A percentile compares a stretch with the other conserved stretches of the same genome.
These are phyloP conservation scores for Cepphus grylle DNA, from an alignment of 2,113 vertebrate species.

Conservation along the genomic window DNA sequence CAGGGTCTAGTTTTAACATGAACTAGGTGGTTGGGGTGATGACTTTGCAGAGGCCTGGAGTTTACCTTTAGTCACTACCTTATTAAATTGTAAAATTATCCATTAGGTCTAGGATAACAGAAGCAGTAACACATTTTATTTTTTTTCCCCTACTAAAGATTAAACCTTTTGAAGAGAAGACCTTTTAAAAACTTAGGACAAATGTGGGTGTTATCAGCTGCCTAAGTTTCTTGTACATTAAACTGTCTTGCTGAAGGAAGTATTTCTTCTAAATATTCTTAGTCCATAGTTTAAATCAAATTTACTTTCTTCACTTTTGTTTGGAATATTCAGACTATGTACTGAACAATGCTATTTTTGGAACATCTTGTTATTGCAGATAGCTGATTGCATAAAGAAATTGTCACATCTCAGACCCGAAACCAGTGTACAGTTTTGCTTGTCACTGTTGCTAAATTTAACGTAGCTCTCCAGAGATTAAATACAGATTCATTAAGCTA, in stretches of 20 bases:
- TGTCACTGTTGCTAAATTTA: constrained; percentile 40
- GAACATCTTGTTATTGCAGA: not conserved
- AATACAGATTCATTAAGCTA: constrained; percentile 38
- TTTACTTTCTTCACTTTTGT: not conserved
- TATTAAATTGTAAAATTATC: not conserved
- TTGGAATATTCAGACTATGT: not conserved
- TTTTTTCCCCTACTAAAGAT: not conserved
- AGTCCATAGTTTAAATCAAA: not conserved
- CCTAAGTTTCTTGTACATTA: not conserved
- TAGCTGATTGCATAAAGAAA: not conserved
- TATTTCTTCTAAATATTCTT: not conserved
- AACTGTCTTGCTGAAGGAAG: not conserved
- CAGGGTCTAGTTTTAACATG: not conserved
- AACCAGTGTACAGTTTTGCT: not conserved
- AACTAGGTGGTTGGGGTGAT: not conserved
- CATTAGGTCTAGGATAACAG: not conserved
- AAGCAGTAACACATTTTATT: not conserved
- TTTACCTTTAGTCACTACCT: not conserved
- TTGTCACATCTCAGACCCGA: not conserved
- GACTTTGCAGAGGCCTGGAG: not conserved
- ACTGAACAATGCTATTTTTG: not conserved
- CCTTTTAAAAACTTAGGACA: not conserved
- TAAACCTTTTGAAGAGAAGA: not conserved
- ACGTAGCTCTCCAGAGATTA: constrained; percentile 35
- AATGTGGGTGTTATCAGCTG: not conserved